Percentiles rank a stretch among this genome's conserved stretches.
Conservation (phyloP, 92 coral and sea anemone species). For the Pocillopora grandis region DNA sequence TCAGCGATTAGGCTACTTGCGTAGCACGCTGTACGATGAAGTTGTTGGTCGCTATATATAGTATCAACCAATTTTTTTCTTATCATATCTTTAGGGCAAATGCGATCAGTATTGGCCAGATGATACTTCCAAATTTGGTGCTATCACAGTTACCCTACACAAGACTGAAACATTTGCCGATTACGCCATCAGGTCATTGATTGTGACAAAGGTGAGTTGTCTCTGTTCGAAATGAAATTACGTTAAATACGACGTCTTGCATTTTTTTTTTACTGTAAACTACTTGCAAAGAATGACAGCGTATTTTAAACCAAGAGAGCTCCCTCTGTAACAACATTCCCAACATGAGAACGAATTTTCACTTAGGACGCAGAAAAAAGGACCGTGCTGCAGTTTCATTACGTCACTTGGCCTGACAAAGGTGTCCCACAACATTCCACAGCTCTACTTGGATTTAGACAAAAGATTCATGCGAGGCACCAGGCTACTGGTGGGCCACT, state of each 20-base stretch:
- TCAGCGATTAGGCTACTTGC: too few relatives aligned
- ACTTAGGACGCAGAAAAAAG: constrained; percentile 35
- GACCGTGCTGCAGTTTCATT: constrained; percentile 40
- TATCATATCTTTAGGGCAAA: constrained; percentile 37
- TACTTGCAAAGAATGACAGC: too few relatives aligned
- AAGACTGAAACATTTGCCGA: constrained; percentile 63
- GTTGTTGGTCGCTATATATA: too few relatives aligned
- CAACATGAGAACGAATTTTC: background rate
- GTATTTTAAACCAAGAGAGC: background rate
- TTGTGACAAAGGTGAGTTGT: constrained; percentile 41
- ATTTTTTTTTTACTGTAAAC: too few relatives aligned
- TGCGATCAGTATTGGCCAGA: constrained; percentile 79
- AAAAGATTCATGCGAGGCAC: constrained; percentile 58
- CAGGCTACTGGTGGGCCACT: constrained; percentile 38
- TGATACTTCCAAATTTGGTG: constrained; percentile 36
- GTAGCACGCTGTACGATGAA: too few relatives aligned
- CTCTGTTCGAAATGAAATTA: background rate
- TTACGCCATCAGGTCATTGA: constrained; percentile 46
- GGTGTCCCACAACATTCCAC: constrained; percentile 64
- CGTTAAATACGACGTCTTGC: too few relatives aligned
- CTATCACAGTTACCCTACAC: constrained; percentile 41
- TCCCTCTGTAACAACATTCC: background rate
- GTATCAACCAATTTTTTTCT: background rate
- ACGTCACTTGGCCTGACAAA: constrained; percentile 74
- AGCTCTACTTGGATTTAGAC: constrained; percentile 58